Percentiles rank a stretch among this genome's conserved stretches.
Evolutionary conservation across 2,113 vertebrate genomes (phyloP).

Genomic region (Gymnobelideus leadbeateri): DNA sequence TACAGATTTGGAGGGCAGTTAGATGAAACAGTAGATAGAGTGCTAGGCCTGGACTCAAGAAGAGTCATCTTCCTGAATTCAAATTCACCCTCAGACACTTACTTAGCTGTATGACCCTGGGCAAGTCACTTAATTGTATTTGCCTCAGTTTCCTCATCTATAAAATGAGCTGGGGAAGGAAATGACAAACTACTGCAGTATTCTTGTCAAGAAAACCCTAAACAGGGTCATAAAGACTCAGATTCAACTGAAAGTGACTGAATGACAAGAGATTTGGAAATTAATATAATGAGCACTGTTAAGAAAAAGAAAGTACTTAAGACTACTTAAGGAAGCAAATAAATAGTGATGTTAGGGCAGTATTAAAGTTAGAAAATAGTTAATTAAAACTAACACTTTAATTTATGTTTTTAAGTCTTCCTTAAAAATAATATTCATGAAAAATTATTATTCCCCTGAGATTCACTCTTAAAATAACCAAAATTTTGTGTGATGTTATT

Average conservation of each 20-base stretch:
- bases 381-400: neutral
- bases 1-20: neutral
- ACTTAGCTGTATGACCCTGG: no score
- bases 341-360: neutral
- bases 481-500: slow-evolving; percentile 31
- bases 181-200: neutral
- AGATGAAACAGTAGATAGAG: no score
- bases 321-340: neutral
- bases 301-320: neutral
- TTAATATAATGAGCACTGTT: neutral
- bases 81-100: no score
- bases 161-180: neutral
- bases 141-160: neutral
- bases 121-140: no score
- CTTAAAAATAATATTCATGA: slow-evolving; percentile 10
- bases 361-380: neutral
- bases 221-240: no score
- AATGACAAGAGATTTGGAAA: neutral
- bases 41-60: no score
- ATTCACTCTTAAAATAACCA: slow-evolving; percentile 31
- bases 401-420: slow-evolving; percentile 24
- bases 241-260: neutral
- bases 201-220: no score
- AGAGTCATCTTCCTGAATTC: no score
- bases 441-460: neutral